A percentile compares a stretch with the other conserved stretches of the same genome.
Conservation (phyloP, 2,113 vertebrate genomes). For the Calidris pugnax region DNA sequence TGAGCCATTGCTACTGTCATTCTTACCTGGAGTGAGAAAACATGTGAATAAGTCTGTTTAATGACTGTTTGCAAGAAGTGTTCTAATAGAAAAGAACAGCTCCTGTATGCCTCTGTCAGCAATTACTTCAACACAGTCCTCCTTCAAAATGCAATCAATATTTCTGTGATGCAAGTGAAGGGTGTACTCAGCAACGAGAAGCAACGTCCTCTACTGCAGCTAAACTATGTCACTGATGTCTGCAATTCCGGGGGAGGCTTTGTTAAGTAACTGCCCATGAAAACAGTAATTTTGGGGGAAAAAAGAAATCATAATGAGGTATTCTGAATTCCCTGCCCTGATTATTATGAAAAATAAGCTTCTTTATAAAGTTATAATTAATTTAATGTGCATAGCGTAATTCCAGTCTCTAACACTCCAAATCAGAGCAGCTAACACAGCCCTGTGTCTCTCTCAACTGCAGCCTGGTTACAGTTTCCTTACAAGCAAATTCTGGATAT, state of each 20-base stretch:
- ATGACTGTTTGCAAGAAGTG: not conserved
- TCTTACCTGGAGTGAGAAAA: not conserved
- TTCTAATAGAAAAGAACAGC: not conserved
- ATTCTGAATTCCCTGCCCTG: not conserved
- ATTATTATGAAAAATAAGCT: not conserved
- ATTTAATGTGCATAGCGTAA: not conserved
- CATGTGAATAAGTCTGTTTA: not conserved
- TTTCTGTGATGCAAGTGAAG: not conserved
- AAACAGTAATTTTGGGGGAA: accelerated
- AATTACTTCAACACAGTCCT: not conserved
- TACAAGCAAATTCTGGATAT: not conserved
- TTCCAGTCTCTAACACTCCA: not conserved
- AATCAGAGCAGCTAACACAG: not conserved
- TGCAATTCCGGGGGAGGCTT: not conserved
- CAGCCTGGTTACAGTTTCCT: not conserved
- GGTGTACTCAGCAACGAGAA: not conserved
- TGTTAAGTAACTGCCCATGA: not conserved
- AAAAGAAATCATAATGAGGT: not conserved
- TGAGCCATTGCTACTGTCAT: not conserved
- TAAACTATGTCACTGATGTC: not conserved
- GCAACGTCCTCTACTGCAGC: not conserved
- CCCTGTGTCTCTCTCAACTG: not conserved
- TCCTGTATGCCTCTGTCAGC: not conserved
- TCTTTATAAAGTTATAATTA: not conserved
- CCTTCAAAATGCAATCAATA: not conserved